Conservation (phyloP, 1,140 invertebrate species). For the Limonius californicus region DNA sequence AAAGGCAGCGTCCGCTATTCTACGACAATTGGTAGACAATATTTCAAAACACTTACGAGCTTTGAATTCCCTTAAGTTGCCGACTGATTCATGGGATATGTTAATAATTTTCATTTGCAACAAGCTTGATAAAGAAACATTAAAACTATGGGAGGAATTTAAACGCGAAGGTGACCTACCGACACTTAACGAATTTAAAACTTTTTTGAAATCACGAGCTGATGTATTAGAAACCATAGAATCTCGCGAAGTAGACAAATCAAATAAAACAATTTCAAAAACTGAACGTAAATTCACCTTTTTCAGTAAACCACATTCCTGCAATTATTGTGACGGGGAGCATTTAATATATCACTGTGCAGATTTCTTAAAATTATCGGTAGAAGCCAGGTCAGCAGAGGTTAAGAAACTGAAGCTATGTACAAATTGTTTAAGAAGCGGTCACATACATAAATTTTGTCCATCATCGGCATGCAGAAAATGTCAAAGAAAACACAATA, state of each 20-base stretch:
- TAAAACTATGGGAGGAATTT: constrained; percentile 20
- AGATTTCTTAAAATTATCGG: constrained; percentile 14
- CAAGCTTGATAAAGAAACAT: constrained; percentile 7
- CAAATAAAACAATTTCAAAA: too few relatives aligned
- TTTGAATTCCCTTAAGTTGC: not conserved
- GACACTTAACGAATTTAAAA: not conserved
- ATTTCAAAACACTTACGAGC: not conserved
- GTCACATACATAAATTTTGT: not conserved
- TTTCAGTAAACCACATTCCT: not conserved
- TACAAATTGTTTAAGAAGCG: not conserved
- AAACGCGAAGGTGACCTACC: not conserved
- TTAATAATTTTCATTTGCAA: not conserved
- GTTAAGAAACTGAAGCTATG: too few relatives aligned
- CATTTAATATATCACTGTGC: constrained; percentile 17
- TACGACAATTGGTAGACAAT: not conserved
- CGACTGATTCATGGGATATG: not conserved
- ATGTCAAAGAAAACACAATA: not conserved
- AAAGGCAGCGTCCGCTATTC: not conserved
- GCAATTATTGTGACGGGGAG: not conserved
- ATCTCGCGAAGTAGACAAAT: not conserved
- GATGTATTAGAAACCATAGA: not conserved
- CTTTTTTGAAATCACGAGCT: not conserved
- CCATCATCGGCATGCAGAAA: not conserved
- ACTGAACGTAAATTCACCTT: not conserved
- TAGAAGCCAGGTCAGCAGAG: not conserved